Percentiles rank a stretch among this genome's conserved stretches.
phyloP scores from a whole-genome alignment of 2,797 vertebrate genomes.

The Aeoliscus strigatus region DNA sequence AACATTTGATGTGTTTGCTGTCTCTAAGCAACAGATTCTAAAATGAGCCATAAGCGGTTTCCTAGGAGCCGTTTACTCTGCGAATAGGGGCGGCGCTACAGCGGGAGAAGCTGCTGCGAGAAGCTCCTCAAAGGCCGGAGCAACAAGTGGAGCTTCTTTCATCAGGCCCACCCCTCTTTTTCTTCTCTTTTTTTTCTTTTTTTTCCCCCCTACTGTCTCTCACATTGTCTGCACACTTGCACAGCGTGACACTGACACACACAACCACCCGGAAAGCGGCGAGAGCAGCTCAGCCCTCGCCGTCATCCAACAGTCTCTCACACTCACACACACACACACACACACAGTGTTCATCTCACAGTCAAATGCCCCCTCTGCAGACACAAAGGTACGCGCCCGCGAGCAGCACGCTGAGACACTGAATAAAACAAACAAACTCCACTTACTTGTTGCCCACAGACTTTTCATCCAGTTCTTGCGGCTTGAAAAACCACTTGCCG shows the following conservation, averaged over 20 bases:
- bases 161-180: conserved; percentile 51
- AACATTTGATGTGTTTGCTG: neutral
- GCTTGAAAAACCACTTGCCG: conserved; percentile 96
- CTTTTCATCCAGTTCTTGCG: conserved; percentile 89
- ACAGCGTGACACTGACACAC: conserved; percentile 38
- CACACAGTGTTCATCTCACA: neutral
- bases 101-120: conserved; percentile 20
- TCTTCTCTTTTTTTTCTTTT: conserved; percentile 42
- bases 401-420: too few relatives aligned
- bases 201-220: conserved; percentile 45
- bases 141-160: conserved; percentile 59
- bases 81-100: too few relatives aligned
- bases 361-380: neutral
- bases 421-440: neutral
- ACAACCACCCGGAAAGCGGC: conserved; percentile 9
- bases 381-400: neutral
- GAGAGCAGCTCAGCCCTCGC: conserved; percentile 39
- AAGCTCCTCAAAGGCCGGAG: conserved; percentile 33
- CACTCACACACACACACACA: conserved; percentile 10
- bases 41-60: conserved; percentile 36
- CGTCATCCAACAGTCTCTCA: conserved; percentile 37
- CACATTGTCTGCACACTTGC: conserved; percentile 42
- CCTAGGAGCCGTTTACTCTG: conserved; percentile 2
- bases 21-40: conserved; percentile 9
- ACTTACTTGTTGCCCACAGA: conserved; percentile 86